Conservation (phyloP, 2,797 vertebrate species). For the Leuciscus waleckii region DNA sequence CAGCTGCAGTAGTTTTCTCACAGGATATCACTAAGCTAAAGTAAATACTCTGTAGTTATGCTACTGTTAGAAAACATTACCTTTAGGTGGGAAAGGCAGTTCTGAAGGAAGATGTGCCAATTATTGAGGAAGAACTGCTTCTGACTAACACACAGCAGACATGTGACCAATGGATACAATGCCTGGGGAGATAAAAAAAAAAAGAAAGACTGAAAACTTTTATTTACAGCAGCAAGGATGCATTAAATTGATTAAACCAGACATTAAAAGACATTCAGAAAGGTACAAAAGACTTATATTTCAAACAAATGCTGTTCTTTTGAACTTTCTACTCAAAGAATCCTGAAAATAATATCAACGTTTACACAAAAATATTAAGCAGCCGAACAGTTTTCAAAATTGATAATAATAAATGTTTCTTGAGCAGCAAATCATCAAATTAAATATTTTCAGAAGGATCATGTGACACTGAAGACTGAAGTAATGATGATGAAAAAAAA, state of each 20-base stretch:
- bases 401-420: not conserved
- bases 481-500: not conserved
- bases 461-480: not conserved
- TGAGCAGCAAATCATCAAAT: not conserved
- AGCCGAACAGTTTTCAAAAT: not conserved
- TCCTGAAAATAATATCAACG: not conserved
- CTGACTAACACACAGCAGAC: conserved; percentile 99
- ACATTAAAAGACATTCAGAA: not conserved
- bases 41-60: not conserved
- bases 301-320: not conserved
- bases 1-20: not conserved
- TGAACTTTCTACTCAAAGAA: not conserved
- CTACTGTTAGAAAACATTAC: conserved; percentile 74
- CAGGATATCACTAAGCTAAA: not conserved
- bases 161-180: conserved; percentile 97
- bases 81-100: conserved; percentile 99
- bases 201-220: not conserved
- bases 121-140: conserved; percentile 99
- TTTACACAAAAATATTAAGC: not conserved
- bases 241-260: not conserved
- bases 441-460: not conserved
- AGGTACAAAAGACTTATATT: not conserved
- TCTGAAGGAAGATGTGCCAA: conserved; percentile 99
- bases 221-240: not conserved
- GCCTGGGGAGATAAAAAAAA: conserved; percentile 79